These are phyloP conservation scores for Sesia apiformis DNA, from an alignment of 2,888 invertebrate genomes.

Conservation along the genomic window DNA sequence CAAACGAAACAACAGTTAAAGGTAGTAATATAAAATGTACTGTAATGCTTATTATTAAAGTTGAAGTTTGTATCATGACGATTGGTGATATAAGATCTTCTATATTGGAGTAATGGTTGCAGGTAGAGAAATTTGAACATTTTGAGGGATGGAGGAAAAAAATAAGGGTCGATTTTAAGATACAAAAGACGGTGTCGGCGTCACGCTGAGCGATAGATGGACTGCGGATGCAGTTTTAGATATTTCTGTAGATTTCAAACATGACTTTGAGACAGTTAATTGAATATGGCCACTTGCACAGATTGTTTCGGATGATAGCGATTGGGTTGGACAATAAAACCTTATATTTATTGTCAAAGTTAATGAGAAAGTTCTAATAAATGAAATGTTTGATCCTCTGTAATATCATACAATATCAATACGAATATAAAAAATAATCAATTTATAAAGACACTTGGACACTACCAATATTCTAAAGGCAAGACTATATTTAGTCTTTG, in stretches of 20 bases:
- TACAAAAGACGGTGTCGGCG: conserved; percentile 66
- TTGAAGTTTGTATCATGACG: conserved; percentile 7
- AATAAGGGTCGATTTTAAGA: conserved; percentile 65
- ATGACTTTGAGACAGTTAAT: conserved; percentile 55
- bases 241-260: conserved; percentile 55
- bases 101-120: conserved; percentile 26
- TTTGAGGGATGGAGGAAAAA: conserved; percentile 67
- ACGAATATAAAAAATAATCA: too few species aligned
- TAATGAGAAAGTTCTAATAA: too few species aligned
- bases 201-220: conserved; percentile 67
- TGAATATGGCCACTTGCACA: conserved; percentile 54
- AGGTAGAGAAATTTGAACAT: conserved; percentile 72
- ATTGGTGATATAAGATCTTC: conserved; percentile 13
- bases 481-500: too few species aligned
- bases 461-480: too few species aligned
- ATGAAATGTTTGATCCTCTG: too few species aligned
- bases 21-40: conserved; percentile 12
- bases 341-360: neutral
- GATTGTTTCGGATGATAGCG: conserved; percentile 26
- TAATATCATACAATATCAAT: too few species aligned
- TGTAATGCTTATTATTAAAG: conserved; percentile 15
- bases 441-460: too few species aligned
- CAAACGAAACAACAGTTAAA: conserved; percentile 24
- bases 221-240: conserved; percentile 66
- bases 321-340: neutral